Evolutionary conservation across 2,113 vertebrate species (phyloP), one percentile per base, ranked within the genome.

Genomic region (Siniperca chuatsi): DNA sequence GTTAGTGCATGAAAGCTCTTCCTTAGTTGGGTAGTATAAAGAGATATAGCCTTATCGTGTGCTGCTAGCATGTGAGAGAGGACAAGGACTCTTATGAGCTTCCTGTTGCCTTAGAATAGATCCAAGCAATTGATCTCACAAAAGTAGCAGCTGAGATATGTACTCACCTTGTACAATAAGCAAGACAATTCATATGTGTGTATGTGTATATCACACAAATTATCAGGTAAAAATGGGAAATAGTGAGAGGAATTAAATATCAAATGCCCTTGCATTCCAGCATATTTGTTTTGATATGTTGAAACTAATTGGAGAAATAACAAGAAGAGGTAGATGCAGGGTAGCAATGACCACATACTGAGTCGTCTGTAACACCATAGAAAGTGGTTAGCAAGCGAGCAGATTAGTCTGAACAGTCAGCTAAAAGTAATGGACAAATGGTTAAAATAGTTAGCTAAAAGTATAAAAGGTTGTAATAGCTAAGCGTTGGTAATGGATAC

Each of bases 81-180:
- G 75, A 67, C 62, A 5, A 50, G 48, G 62, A 42, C 67, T 81
- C 46, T 55, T 46, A 55, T 25, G 62, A 60, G 52, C 29, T 23
- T 66, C 8, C 50, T 75, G 33, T 62, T 79, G 50, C 84, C 42
- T 60, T 37, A 11, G 15, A 77, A 65, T 61, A 60, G 70, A 87
- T 68, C 55, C 0, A 55, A 74, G 21, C 37, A 70, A 65, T n/a
- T 57, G 21, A 46, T 75, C 11, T 57, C 25, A 68, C 40, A 57
- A 60, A 54, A 48, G 23, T 37, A 25, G 54, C 58, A n/a, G 13
- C 37, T 25, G 37, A 50, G 40, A 40, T 57, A 29, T 78, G 9
- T 52, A 46, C n/a, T 58, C 13, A 50, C 18, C 42, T 42, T 69
- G 60, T 76, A 48, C 68, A 29, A 37, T 29, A 71, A 9, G 21